Evolutionary conservation across 2,797 vertebrate genomes (phyloP), one percentile per base, ranked within the genome.

Genomic region (Fratercula arctica): DNA sequence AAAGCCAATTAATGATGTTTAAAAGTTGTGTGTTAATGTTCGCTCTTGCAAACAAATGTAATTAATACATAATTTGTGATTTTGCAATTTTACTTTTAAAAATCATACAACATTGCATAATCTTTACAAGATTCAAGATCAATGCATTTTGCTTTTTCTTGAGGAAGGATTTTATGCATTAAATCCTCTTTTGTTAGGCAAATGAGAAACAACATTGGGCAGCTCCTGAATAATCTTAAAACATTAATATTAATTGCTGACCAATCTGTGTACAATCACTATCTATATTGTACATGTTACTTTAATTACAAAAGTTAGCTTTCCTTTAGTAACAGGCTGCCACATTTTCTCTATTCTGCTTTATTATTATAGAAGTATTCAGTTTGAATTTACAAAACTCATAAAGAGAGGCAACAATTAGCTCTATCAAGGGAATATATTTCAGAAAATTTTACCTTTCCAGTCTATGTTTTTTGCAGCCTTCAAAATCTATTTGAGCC

Each of bases 1-100:
- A 96, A 92, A 94, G 83, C 41, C 69, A 91, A 68, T 89, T 95
- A 93, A 94, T 93, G n/a, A 60, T 82, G 25, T 80, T 96, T 94
- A 89, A 89, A 89, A 57, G 35, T 53, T 64, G n/a, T 73, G 31
- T 78, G 41, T 91, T 87, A 93, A 76, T 78, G n/a, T 24, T 90
- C 73, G 24, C 18, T 89, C 28, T 85, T 94, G 54, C 63, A 96
- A 95, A 95, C 41, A 93, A 77, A 74, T 72, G n/a, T 86, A 86
- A 77, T 94, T 78, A 77, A 88, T 8, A 51, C 15, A 48, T 82
- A 73, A 92, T 84, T 28, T 48, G n/a, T 82, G 73, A 93, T 85
- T 92, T 81, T 75, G 31, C 25, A 57, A 25, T 86, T 90, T 93
- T 85, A 43, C 35, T 78, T 84, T 74, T 79, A 59, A 87, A 95